Evolutionary conservation across 1,140 invertebrate genomes (phyloP), one percentile per base, ranked within the genome.

Genomic region (Eubasilissa regina): DNA sequence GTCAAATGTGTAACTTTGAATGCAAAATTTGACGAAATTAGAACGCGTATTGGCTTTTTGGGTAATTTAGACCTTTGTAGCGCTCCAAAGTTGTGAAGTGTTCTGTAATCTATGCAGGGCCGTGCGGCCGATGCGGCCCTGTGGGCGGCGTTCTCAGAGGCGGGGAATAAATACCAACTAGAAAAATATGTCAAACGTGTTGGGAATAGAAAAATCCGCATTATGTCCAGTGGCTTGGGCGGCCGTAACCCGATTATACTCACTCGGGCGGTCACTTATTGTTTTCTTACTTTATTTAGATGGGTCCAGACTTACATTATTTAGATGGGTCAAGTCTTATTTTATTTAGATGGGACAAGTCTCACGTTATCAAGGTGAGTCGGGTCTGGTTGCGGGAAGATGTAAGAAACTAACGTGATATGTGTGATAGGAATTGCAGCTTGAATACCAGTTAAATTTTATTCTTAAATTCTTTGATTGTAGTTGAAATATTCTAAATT

Each of bases 141-240:
- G 66, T 8, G 66, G 45, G 19, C 17, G 15, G 44, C 66, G 48
- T 51, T 51, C 45, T 25, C 47, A 48, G 51, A 70, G 66, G 66
- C 66, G 66, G 25, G 66, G 51, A 70, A 70, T 70, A 70, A 70
- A 70, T 70, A 70, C 66, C 48, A 51, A 70, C 66, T 70, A 25
- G 25, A 47, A 70, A 70, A 70, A 70, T 70, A 70, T 70, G 66
- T 70, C 66, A 70, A 70, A 70, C 66, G 66, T 70, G 66, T 48
- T 21, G 15, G 45, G 66, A 70, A 70, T 70, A 13, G 66, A 51
- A 70, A 51, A 25, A 21, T 70, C 45, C 45, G 47, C 66, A 48
- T 70, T 70, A 51, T 10, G 21, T 58, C 55, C 55, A 21, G 55
- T 58, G 55, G 60, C 60, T 64, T 19, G 35, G 35, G 45, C 66